Percentiles rank a stretch among this genome's conserved stretches.
phyloP scores from a whole-genome alignment of 2,113 vertebrate genomes.

The human region GRCh38 chr2:44708001-44708500 shows the following conservation, averaged over 20 bases:
- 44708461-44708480: conserved; percentile 41
- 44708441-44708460: conserved; percentile 57
- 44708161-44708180: conserved; percentile 84
- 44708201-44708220: conserved; percentile 81
- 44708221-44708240: conserved; percentile 64
- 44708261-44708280: conserved; percentile 70
- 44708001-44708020: conserved; percentile 68
- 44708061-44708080: conserved; percentile 81
- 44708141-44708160: conserved; percentile 82
- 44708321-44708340: conserved; percentile 55
- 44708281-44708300: conserved; percentile 50
- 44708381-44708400: conserved; percentile 63
- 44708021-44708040: conserved; percentile 75
- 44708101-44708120: conserved; percentile 83
- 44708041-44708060: conserved; percentile 80
- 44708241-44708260: conserved; percentile 78
- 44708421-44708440: conserved; percentile 41
- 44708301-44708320: conserved; percentile 64
- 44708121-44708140: conserved; percentile 80
- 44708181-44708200: conserved; percentile 77
- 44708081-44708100: conserved; percentile 85
- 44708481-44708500: conserved; percentile 74
- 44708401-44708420: conserved; percentile 55
- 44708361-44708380: conserved; percentile 53
- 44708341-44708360: conserved; percentile 43